Percentiles rank a stretch among this genome's conserved stretches.
Conservation (phyloP, 2,113 vertebrate species). For the Albula goreensis region DNA sequence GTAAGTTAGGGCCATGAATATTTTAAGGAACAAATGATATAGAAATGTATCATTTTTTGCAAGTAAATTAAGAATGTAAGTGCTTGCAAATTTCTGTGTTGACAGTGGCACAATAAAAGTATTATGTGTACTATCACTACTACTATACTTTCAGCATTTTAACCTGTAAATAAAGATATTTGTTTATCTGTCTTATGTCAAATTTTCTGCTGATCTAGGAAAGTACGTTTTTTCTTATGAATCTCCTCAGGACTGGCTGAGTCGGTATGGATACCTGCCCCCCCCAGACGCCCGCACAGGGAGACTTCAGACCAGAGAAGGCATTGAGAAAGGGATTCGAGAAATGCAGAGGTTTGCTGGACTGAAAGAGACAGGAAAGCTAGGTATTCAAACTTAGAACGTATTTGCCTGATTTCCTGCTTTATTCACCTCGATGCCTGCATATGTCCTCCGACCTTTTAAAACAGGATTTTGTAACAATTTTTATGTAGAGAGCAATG, state of each 20-base stretch:
- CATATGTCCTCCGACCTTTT: slow-evolving; percentile 20
- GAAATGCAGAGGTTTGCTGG: slow-evolving; percentile 85
- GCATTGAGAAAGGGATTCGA: slow-evolving; percentile 71
- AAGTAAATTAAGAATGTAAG: too few relatives aligned
- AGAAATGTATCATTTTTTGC: too few relatives aligned
- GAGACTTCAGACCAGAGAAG: slow-evolving; percentile 72
- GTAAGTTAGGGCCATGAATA: too few relatives aligned
- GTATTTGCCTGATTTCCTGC: background rate
- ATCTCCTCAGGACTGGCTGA: slow-evolving; percentile 78
- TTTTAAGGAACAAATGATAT: too few relatives aligned
- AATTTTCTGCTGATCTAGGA: too few relatives aligned
- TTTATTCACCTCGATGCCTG: background rate
- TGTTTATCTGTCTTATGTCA: too few relatives aligned
- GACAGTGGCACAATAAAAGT: too few relatives aligned
- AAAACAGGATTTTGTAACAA: background rate
- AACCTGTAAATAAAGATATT: too few relatives aligned
- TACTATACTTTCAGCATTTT: too few relatives aligned
- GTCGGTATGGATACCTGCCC: slow-evolving; percentile 84
- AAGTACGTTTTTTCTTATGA: background rate
- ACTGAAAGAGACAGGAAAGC: slow-evolving; percentile 69
- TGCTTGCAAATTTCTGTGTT: too few relatives aligned
- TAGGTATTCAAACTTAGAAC: slow-evolving; percentile 67
- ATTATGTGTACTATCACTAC: too few relatives aligned
- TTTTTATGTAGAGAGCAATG: background rate
- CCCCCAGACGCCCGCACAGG: slow-evolving; percentile 74